Percentiles rank a stretch among this genome's conserved stretches.
Conservation (phyloP, 2,113 vertebrate species). For the Bubo blakistoni region DNA sequence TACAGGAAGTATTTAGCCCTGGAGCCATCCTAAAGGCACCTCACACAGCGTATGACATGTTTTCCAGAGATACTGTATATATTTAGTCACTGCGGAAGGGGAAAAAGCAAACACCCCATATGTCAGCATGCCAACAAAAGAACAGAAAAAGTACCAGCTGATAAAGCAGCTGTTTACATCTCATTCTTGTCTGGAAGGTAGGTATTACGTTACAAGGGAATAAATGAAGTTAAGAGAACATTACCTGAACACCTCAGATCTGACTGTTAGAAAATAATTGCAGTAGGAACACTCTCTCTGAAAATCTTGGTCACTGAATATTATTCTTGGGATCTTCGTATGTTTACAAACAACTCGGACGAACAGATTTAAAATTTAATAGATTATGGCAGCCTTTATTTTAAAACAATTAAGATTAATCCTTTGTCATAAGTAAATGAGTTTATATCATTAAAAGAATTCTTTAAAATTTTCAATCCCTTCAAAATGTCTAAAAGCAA, state of each 20-base stretch:
- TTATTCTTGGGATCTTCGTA: neutral
- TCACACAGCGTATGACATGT: neutral
- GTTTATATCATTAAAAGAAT: constrained; percentile 24
- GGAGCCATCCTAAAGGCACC: constrained; percentile 27
- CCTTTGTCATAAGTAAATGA: constrained; percentile 6
- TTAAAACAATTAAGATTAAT: constrained; percentile 13
- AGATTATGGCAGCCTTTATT: neutral
- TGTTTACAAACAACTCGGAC: neutral
- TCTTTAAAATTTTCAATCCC: constrained; percentile 16
- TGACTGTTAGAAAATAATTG: neutral
- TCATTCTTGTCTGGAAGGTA: neutral
- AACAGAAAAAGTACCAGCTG: neutral
- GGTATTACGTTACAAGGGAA: neutral
- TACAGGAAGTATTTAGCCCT: constrained; percentile 35
- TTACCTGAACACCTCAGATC: neutral
- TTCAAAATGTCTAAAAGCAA: constrained; percentile 25
- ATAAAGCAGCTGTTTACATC: constrained; percentile 37
- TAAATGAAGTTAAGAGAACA: neutral
- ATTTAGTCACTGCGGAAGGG: neutral
- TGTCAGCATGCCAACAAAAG: constrained; percentile 12
- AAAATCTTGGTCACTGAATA: neutral
- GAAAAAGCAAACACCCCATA: neutral
- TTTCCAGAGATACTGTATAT: neutral
- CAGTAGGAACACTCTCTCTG: neutral
- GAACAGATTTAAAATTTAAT: neutral